phyloP scores from a whole-genome alignment of 2,113 vertebrate genomes.

The Salvator merianae region DNA sequence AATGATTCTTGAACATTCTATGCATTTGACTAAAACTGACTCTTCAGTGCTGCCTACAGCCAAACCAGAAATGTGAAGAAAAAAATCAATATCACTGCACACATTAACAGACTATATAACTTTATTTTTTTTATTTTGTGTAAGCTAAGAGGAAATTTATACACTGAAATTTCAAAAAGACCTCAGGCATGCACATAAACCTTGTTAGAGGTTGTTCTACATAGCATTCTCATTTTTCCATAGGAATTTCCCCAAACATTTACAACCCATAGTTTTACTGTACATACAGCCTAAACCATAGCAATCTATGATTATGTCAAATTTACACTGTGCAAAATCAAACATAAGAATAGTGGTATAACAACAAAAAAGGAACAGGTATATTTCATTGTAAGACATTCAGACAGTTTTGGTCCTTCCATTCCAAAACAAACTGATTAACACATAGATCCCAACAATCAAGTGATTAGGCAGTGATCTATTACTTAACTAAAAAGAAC shows the following conservation, averaged over 20 bases:
- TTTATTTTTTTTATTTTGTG: slow-evolving; percentile 98
- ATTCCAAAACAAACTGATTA: slow-evolving; percentile 77
- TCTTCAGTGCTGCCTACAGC: neutral
- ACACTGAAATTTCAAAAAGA: slow-evolving; percentile 91
- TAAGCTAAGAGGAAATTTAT: slow-evolving; percentile 99
- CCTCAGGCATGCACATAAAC: slow-evolving; percentile 90
- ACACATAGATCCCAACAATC: slow-evolving; percentile 63
- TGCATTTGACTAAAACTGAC: too few relatives aligned
- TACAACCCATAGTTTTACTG: slow-evolving; percentile 95
- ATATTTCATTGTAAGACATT: slow-evolving; percentile 80
- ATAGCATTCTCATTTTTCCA: slow-evolving; percentile 89
- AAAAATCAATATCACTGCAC: neutral
- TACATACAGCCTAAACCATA: slow-evolving; percentile 96
- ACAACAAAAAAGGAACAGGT: slow-evolving; percentile 68
- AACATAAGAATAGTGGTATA: slow-evolving; percentile 87
- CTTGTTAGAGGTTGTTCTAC: slow-evolving; percentile 89
- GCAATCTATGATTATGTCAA: slow-evolving; percentile 94
- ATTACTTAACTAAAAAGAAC: slow-evolving; percentile 55
- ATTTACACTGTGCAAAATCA: slow-evolving; percentile 99
- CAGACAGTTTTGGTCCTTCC: slow-evolving; percentile 93
- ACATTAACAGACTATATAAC: slow-evolving; percentile 63
- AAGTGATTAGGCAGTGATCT: slow-evolving; percentile 68
- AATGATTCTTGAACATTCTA: too few relatives aligned
- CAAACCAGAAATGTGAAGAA: neutral
- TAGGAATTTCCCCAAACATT: slow-evolving; percentile 95